These are phyloP conservation scores for Drosophila quasianomalipes DNA, from an alignment of 2,888 invertebrate genomes.

Conservation along the genomic window DNA sequence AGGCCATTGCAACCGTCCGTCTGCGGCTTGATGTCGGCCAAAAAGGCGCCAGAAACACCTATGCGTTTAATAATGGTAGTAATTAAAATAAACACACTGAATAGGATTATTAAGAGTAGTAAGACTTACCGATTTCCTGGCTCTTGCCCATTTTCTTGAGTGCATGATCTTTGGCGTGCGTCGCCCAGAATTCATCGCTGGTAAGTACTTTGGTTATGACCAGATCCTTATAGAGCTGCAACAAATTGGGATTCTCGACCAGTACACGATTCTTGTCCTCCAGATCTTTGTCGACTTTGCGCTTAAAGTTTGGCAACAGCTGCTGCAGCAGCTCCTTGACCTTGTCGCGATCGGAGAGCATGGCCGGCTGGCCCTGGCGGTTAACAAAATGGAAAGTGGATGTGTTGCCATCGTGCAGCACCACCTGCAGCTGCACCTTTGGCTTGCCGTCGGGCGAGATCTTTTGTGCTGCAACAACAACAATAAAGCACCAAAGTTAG, in stretches of 20 bases:
- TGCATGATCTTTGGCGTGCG: slow-evolving; percentile 92
- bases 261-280: slow-evolving; percentile 96
- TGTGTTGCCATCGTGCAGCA: slow-evolving; percentile 96
- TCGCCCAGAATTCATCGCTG: slow-evolving; percentile 99
- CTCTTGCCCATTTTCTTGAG: slow-evolving; percentile 90
- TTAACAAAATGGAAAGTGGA: slow-evolving; percentile 99
- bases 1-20: slow-evolving; percentile 98
- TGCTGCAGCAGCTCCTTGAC: slow-evolving; percentile 97
- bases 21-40: slow-evolving; percentile 98
- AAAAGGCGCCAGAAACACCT: slow-evolving; percentile 91
- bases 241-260: slow-evolving; percentile 94
- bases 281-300: slow-evolving; percentile 95
- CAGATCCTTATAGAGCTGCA: slow-evolving; percentile 98
- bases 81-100: not conserved
- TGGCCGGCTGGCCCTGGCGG: slow-evolving; percentile 92
- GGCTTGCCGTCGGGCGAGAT: slow-evolving; percentile 98
- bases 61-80: not conserved
- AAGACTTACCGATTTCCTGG: slow-evolving; percentile 92
- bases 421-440: slow-evolving; percentile 98
- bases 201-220: slow-evolving; percentile 98
- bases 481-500: not conserved
- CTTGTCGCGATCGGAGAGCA: slow-evolving; percentile 95
- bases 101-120: not conserved
- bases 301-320: slow-evolving; percentile 96
- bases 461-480: slow-evolving; percentile 91